Evolutionary conservation across 2,113 vertebrate species (phyloP).

Genomic region (Mormoops blainvillei): DNA sequence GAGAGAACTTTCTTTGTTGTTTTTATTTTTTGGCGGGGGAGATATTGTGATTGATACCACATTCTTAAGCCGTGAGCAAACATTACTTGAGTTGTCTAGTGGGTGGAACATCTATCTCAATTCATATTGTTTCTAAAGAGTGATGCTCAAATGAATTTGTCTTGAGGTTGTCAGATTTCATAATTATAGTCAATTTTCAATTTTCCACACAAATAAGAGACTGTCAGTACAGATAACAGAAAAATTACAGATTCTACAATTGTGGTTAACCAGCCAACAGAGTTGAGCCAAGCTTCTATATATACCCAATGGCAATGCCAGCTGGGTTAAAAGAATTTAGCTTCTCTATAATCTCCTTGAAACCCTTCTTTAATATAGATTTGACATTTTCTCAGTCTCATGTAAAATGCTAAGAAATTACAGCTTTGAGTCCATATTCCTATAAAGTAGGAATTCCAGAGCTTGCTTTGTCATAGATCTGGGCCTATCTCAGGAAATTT

Average conservation of each 20-base stretch:
- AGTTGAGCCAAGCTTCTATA: not conserved
- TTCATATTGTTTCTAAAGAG: conserved; percentile 2
- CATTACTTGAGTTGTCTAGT: not conserved
- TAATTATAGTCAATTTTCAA: conserved; percentile 48
- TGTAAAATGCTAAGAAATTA: not conserved
- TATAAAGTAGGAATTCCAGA: not conserved
- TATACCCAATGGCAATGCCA: not conserved
- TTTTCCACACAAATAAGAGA: conserved; percentile 29
- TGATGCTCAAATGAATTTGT: not conserved
- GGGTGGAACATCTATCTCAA: not conserved
- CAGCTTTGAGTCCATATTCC: not conserved
- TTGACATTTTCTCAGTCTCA: conserved; percentile 26
- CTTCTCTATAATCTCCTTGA: not conserved
- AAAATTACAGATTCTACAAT: not conserved
- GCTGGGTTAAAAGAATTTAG: conserved; percentile 13
- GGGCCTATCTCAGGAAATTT: not conserved
- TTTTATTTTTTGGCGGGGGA: not conserved
- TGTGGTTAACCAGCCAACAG: conserved; percentile 9
- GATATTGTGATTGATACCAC: not conserved
- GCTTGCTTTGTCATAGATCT: not conserved
- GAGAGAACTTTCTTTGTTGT: not conserved
- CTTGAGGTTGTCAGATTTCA: conserved; percentile 30
- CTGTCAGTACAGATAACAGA: not conserved
- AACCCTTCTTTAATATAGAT: conserved; percentile 16
- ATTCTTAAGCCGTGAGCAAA: conserved; percentile 21